Percentiles rank a stretch among this genome's conserved stretches.
Evolutionary conservation across 2,797 vertebrate species (phyloP).

Genomic region (Tangara arthus): DNA sequence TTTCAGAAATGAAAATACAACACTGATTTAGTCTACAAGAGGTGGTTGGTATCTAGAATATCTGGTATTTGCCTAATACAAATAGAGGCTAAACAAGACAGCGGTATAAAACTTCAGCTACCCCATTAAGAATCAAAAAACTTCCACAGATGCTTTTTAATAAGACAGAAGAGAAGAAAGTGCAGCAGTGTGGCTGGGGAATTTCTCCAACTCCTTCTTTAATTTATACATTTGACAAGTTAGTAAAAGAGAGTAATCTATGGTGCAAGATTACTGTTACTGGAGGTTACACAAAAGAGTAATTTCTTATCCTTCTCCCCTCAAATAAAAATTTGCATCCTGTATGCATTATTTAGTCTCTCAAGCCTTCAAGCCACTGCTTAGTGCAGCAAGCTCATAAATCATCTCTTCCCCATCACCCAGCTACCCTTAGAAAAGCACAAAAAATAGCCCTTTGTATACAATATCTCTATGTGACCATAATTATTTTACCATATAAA

Average conservation of each 20-base stretch:
- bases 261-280: background rate
- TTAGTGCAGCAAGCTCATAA: background rate
- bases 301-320: background rate
- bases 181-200: background rate
- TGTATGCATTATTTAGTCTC: slow-evolving; percentile 8
- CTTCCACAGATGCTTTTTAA: background rate
- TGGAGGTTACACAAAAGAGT: background rate
- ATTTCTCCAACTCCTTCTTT: background rate
- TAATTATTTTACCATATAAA: background rate
- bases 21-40: background rate
- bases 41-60: background rate
- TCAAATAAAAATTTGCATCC: background rate
- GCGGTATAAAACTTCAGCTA: background rate
- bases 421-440: background rate
- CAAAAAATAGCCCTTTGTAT: background rate
- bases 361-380: background rate
- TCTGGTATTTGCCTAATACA: background rate
- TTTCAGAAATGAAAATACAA: background rate
- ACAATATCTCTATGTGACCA: background rate
- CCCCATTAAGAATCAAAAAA: background rate
- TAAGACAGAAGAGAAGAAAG: background rate
- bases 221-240: background rate
- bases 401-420: background rate
- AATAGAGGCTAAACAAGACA: background rate
- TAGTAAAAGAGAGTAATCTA: background rate